Evolutionary conservation across 2,888 invertebrate genomes (phyloP).

Genomic region (Tubulanus polymorphus): DNA sequence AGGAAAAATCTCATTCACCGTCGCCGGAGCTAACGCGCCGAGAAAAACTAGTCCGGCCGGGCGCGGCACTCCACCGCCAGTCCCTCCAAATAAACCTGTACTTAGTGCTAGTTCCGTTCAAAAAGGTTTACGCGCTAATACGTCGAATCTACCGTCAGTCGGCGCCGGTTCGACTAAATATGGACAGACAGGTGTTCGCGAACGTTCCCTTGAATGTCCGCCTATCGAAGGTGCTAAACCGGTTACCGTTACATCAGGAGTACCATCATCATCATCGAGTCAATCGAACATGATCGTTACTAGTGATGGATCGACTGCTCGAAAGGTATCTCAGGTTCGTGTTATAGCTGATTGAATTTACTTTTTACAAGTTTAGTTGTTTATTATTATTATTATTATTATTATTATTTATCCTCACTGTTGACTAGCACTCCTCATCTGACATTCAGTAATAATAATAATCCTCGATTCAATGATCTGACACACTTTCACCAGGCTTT

Average conservation of each 20-base stretch:
- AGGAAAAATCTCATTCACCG: slow-evolving; percentile 36
- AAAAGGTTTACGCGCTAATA: no score
- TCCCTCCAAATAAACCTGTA: slow-evolving; percentile 51
- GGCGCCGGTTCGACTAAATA: not conserved
- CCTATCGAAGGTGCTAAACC: not conserved
- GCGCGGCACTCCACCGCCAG: slow-evolving; percentile 45
- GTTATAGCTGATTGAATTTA: not conserved
- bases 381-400: no score
- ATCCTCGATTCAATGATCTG: no score
- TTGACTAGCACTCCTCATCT: no score
- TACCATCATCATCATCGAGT: no score
- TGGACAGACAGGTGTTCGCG: not conserved
- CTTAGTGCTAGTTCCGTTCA: slow-evolving; percentile 6
- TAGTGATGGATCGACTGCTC: slow-evolving; percentile 1
- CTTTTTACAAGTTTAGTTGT: no score
- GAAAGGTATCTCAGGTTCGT: slow-evolving; percentile 2
- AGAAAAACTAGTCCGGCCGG: slow-evolving; percentile 27
- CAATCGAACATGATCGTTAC: not conserved
- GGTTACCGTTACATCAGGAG: not conserved
- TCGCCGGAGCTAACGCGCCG: slow-evolving; percentile 24
- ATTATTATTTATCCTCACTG: no score
- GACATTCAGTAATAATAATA: no score
- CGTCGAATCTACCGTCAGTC: no score
- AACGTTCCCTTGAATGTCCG: not conserved
- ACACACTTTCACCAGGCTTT: no score